phyloP scores from a whole-genome alignment of 2,113 vertebrate species.

The Aptenodytes patagonicus region DNA sequence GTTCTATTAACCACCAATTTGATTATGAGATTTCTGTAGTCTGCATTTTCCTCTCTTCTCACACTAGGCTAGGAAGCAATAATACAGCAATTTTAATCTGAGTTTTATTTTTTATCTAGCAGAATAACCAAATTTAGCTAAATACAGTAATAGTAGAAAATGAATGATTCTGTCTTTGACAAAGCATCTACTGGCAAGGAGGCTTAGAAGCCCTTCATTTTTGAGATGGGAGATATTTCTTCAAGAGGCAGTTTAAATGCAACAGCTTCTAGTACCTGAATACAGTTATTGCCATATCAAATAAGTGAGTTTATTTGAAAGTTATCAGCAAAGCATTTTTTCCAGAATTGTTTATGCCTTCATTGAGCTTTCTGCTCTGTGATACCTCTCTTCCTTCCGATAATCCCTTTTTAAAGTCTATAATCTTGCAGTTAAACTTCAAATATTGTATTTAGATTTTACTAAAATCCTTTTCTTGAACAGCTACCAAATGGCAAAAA shows the following conservation, averaged over 20 bases:
- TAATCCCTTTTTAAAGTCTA: neutral
- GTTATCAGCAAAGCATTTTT: neutral
- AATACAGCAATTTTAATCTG: neutral
- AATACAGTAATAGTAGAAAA: neutral
- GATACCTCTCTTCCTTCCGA: neutral
- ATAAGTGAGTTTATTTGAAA: neutral
- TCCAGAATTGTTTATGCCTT: neutral
- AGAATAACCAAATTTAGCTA: neutral
- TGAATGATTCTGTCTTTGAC: neutral
- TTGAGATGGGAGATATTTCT: neutral
- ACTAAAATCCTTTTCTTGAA: neutral
- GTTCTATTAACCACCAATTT: neutral
- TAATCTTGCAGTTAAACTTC: neutral
- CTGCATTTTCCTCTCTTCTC: neutral
- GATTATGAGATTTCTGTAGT: neutral
- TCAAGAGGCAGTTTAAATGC: neutral
- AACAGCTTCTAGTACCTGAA: neutral
- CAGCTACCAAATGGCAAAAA: neutral
- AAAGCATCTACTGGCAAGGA: neutral
- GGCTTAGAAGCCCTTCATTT: neutral
- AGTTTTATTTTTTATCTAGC: neutral
- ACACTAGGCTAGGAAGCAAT: neutral
- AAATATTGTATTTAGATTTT: neutral
- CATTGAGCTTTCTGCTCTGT: neutral
- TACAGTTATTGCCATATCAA: neutral